Base-by-base conservation (phyloP, 2,797 vertebrate species). In the Nothura maculosa region DNA sequence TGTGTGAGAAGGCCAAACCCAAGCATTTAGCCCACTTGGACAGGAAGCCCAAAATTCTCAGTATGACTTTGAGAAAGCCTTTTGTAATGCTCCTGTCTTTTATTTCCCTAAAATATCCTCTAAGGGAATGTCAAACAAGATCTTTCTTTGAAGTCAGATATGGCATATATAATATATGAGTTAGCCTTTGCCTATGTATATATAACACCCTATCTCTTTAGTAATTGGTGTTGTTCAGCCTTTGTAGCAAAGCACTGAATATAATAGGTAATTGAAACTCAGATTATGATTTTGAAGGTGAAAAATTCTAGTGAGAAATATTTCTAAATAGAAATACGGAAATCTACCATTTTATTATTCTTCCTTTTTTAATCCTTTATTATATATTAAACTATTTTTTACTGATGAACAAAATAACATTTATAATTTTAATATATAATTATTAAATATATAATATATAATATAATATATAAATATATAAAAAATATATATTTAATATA, bases 361-460 rank as follows among this genome's bases (percentile, higher is more conserved):
- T 68, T 70, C 25, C 64, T 8, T 20, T 72, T 54, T 15, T 67
- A 1, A 7, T 40, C 18, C 4, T 81, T 89, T 81, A 34, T 25
- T 66, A 63, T 36, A 32, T 13, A 48, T 91, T 80, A 82, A 82
- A 72, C 34, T 34, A 34, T 85, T 88, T 32, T 85, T 64, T 84
- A 81, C 62, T 77, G 20, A 50, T 88, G 40, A 79, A 87, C 14
- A 76, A 94, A 95, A 87, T 34, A 42, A 10, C 45, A 87, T 86
- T 74, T 64, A 78, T 62, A 84, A 90, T 2, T 64, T 82, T 89
- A 58, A 21, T 42, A 88, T 77, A 96, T n/a, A n/a, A n/a, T n/a
- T n/a, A n/a, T n/a, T n/a, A n/a, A n/a, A n/a, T n/a, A n/a, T n/a
- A n/a, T n/a, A n/a, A n/a, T n/a, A n/a, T n/a, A n/a, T n/a, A n/a